A percentile compares a stretch with the other conserved stretches of the same genome.
Evolutionary conservation across 2,113 vertebrate species (phyloP).

Genomic region (Murina feae): DNA sequence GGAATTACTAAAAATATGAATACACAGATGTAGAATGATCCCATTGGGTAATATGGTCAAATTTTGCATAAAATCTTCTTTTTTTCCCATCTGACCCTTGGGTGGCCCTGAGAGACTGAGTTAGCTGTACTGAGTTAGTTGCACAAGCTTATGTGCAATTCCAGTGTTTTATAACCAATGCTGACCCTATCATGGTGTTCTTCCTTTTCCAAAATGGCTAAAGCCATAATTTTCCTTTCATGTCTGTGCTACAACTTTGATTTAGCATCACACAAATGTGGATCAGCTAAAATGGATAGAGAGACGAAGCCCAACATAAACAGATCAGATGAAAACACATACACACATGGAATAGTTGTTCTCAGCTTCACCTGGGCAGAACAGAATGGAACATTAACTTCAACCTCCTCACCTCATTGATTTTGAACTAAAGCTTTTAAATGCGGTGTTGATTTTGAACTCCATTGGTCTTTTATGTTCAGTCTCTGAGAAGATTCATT

Average conservation of each 20-base stretch:
- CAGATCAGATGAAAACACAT: conserved; percentile 5
- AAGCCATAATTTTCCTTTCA: conserved; percentile 13
- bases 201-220: background rate
- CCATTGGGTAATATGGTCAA: background rate
- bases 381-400: conserved; percentile 48
- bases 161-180: background rate
- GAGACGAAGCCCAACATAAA: background rate
- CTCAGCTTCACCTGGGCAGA: conserved; percentile 29
- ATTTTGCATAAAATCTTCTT: background rate
- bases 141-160: background rate
- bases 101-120: background rate
- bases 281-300: background rate
- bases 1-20: background rate
- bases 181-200: background rate
- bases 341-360: background rate
- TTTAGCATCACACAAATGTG: conserved; percentile 28
- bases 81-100: background rate
- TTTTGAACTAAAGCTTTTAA: conserved; percentile 40
- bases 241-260: conserved; percentile 18
- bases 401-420: conserved; percentile 53
- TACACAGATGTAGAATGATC: background rate
- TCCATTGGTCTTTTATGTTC: conserved; percentile 58
- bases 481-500: conserved; percentile 59
- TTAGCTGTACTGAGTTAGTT: background rate
- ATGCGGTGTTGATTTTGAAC: conserved; percentile 45